A percentile compares a stretch with the other conserved stretches of the same genome.
These are phyloP conservation scores for Sphenodon punctatus DNA, from an alignment of 2,797 vertebrate species.

Conservation along the genomic window DNA sequence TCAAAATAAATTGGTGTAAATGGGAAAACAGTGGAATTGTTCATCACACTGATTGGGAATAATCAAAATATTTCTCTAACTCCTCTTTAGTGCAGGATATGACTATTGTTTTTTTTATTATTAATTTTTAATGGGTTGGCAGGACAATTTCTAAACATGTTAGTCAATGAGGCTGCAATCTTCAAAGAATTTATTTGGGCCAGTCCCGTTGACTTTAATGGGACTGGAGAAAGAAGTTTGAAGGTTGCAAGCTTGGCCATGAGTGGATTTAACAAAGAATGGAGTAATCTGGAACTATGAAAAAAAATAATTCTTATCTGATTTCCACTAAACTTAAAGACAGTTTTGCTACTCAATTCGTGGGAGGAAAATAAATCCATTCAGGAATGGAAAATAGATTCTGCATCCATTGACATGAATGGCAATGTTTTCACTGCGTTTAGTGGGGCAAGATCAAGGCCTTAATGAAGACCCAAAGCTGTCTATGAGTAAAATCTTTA, in stretches of 20 bases:
- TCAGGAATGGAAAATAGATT: too few relatives aligned
- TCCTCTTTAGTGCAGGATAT: conserved; percentile 6
- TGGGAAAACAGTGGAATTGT: conserved; percentile 36
- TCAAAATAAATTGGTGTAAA: conserved; percentile 56
- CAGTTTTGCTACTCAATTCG: conserved; percentile 62
- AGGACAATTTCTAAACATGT: neutral
- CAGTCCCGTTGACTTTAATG: too few relatives aligned
- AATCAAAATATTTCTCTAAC: conserved; percentile 52
- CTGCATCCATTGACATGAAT: too few relatives aligned
- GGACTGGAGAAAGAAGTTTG: too few relatives aligned
- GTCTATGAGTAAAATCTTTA: conserved; percentile 46
- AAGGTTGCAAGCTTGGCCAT: too few relatives aligned
- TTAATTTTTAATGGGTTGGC: neutral
- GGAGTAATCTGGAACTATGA: conserved; percentile 63
- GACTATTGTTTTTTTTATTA: conserved; percentile 37
- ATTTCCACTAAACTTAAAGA: conserved; percentile 55
- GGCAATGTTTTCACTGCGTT: too few relatives aligned
- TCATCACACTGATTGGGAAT: conserved; percentile 39
- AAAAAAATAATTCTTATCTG: conserved; percentile 62
- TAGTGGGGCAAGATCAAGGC: too few relatives aligned
- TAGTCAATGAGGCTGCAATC: too few relatives aligned
- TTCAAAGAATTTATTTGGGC: too few relatives aligned
- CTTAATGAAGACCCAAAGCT: conserved; percentile 64
- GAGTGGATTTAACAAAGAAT: conserved; percentile 49
- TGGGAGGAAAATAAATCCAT: conserved; percentile 61